A percentile compares a stretch with the other conserved stretches of the same genome.
Conservation (phyloP, 2,888 invertebrate genomes). For the Vesta saturnalis region DNA sequence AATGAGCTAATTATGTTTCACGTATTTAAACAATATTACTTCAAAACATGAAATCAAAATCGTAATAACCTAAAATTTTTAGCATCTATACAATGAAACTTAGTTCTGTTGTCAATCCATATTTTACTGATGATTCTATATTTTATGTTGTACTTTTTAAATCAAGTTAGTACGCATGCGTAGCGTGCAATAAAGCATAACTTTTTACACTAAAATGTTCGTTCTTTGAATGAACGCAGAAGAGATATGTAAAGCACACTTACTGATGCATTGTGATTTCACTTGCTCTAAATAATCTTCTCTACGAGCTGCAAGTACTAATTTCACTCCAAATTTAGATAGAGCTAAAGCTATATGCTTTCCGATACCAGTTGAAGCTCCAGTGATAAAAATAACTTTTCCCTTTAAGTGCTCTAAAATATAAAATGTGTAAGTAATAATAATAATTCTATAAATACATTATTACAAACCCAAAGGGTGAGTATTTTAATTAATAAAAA, state of each 20-base stretch:
- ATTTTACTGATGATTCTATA: too few relatives aligned
- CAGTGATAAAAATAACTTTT: slow-evolving; percentile 85
- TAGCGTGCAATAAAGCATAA: too few relatives aligned
- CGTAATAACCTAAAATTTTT: too few relatives aligned
- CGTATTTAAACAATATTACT: too few relatives aligned
- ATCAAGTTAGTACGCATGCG: too few relatives aligned
- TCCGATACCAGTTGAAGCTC: slow-evolving; percentile 87
- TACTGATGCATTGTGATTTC: slow-evolving; percentile 71
- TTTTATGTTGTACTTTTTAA: too few relatives aligned
- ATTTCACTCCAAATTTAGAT: slow-evolving; percentile 72
- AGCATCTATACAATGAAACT: too few relatives aligned
- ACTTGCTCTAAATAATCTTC: slow-evolving; percentile 71
- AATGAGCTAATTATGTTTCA: too few relatives aligned
- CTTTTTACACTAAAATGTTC: too few relatives aligned
- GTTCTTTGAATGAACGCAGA: not conserved
- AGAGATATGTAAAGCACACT: slow-evolving; percentile 26
- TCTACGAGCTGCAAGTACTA: slow-evolving; percentile 76
- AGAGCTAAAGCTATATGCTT: slow-evolving; percentile 75
- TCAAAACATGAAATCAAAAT: too few relatives aligned
- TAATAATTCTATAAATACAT: not conserved
- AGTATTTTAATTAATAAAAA: too few relatives aligned
- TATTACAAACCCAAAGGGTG: not conserved
- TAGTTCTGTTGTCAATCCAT: too few relatives aligned
- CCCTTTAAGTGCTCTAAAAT: slow-evolving; percentile 51
- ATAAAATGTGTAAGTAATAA: not conserved